Conservation (phyloP, 2,797 vertebrate species). For the Mus caroli region DNA sequence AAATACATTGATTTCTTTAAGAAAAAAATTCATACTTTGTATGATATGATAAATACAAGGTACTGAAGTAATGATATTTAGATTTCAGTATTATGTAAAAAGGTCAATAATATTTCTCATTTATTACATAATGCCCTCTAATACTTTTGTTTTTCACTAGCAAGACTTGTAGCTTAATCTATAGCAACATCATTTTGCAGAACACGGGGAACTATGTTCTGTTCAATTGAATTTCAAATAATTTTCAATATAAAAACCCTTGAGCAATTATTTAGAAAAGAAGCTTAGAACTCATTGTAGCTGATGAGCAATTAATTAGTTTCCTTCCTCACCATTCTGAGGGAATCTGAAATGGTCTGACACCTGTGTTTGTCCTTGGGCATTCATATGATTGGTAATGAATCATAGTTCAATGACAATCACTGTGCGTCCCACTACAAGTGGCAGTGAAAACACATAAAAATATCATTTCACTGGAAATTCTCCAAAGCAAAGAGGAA, state of each 20-base stretch:
- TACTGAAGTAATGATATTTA: conserved; percentile 27
- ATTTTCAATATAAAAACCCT: conserved; percentile 30
- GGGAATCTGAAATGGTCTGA: neutral
- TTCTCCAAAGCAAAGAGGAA: neutral
- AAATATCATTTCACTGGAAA: conserved; percentile 15
- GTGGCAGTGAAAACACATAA: neutral
- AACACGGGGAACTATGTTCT: neutral
- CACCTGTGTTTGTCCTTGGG: conserved; percentile 48
- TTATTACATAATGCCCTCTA: conserved; percentile 22
- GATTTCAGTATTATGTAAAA: conserved; percentile 62
- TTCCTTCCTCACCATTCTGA: neutral
- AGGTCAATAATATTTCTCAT: conserved; percentile 51
- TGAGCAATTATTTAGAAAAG: conserved; percentile 51
- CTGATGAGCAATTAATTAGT: conserved; percentile 38
- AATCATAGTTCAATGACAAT: conserved; percentile 53
- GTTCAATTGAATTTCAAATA: neutral
- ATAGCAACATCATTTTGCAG: conserved; percentile 36
- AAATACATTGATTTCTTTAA: conserved; percentile 70
- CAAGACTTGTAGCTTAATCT: neutral
- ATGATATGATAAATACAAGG: conserved; percentile 70
- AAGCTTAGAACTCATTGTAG: conserved; percentile 58
- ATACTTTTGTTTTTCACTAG: conserved; percentile 33
- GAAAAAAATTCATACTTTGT: conserved; percentile 54
- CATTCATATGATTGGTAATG: neutral
- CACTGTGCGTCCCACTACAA: conserved; percentile 8